A percentile compares a stretch with the other conserved stretches of the same genome.
Conservation (phyloP, 2,113 vertebrate genomes). For the Heterochromis multidens region DNA sequence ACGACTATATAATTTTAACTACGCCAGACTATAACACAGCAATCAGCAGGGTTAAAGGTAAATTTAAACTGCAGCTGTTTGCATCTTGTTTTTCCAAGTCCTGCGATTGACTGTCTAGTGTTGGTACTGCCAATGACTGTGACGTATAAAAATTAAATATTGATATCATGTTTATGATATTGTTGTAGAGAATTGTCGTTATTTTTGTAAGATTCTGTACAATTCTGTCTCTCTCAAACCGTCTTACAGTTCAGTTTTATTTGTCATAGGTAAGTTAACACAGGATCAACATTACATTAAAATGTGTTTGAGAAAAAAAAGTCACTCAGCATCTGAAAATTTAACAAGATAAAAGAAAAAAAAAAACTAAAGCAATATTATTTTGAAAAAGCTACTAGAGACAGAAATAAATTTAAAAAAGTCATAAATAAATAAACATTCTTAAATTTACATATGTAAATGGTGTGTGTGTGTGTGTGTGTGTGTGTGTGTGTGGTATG, state of each 20-base stretch:
- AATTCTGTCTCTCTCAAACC: background rate
- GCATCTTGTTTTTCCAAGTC: background rate
- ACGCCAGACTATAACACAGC: background rate
- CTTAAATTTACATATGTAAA: background rate
- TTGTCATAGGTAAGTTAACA: background rate
- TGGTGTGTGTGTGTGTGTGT: too few species aligned
- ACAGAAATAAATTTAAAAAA: too few species aligned
- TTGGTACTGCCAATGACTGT: background rate
- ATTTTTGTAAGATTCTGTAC: too few species aligned
- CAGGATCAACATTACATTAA: background rate
- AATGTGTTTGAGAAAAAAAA: background rate
- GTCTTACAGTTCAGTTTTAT: background rate
- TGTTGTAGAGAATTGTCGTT: too few species aligned
- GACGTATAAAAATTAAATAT: background rate
- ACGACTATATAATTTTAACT: background rate
- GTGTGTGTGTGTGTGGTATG: too few species aligned
- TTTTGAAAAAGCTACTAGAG: too few species aligned
- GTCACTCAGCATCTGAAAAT: background rate
- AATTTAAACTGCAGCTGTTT: background rate
- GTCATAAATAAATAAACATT: background rate
- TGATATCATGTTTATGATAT: background rate
- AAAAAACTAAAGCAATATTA: background rate
- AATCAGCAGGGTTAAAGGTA: background rate
- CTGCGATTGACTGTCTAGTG: background rate
- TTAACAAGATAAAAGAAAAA: background rate